Evolutionary conservation across 2,113 vertebrate genomes (phyloP), one percentile per base, ranked within the genome.

Genomic region (Meles meles): DNA sequence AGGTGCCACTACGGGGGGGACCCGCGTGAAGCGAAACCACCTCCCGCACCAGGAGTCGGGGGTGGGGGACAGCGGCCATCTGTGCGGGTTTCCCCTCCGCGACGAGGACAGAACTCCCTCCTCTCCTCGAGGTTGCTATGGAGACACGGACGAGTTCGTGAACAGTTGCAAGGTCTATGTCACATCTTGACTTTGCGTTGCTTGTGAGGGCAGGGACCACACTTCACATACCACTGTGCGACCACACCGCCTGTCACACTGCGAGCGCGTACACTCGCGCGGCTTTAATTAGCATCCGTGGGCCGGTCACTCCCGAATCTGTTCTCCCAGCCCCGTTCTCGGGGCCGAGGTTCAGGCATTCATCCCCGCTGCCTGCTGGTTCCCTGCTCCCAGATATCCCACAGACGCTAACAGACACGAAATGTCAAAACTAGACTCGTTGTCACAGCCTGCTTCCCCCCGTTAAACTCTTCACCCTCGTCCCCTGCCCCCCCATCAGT

Each of bases 111-210:
- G 72, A 94, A 88, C 76, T 85, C 25, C 67, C 59, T 8, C 95
- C 69, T 59, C 71, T 23, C 94, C 67, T 63, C 31, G 3, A 7
- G n/a, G 95, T 97, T 98, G 96, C 98, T 89, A 97, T 98, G 97
- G 98, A 94, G 85, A 96, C 72, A 5, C n/a, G 88, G 77, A 88
- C 65, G 79, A 89, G 67, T 74, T 85, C 52, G 49, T 96, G 96
- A 91, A 95, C 96, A 96, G 80, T 96, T 81, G 84, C 81, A n/a
- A 96, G 95, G 95, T 96, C 95, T 94, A 29, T 94, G 95, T 95
- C 94, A 97, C 34, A 67, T 93, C 93, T 90, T 74, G 94, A 94
- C 61, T 88, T 92, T 89, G 92, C 81, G 23, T 82, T 81, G 88
- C 85, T 92, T 42, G 61, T 61, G 89, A 97, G 93, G 94, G 94